These are phyloP conservation scores for Bergia sp. DNA, from an alignment of 92 coral and sea anemone species.

Conservation along the genomic window DNA sequence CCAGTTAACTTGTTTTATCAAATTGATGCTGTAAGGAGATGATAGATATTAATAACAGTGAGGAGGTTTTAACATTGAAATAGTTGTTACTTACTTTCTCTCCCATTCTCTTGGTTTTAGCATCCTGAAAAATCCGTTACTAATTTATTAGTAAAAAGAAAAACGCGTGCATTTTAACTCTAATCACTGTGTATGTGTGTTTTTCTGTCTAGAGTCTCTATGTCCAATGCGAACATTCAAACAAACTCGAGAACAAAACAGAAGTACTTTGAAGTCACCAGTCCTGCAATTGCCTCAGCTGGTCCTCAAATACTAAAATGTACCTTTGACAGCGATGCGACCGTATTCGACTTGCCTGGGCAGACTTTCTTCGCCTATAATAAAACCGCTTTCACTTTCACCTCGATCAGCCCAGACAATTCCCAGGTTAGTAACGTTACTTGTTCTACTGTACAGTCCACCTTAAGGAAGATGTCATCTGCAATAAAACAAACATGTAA, in stretches of 20 bases:
- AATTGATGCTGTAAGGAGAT: no score
- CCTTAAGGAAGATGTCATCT: no score
- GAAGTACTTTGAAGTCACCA: slow-evolving; percentile 34
- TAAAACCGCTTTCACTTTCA: slow-evolving; percentile 53
- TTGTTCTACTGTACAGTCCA: neutral
- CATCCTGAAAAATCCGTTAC: no score
- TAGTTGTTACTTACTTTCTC: no score
- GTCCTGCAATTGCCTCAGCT: neutral
- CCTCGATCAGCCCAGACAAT: slow-evolving; percentile 59
- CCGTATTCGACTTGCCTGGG: neutral
- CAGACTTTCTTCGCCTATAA: slow-evolving; percentile 69
- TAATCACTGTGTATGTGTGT: neutral
- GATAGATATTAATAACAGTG: no score
- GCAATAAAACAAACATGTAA: no score
- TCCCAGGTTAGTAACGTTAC: slow-evolving; percentile 30
- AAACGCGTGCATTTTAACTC: no score
- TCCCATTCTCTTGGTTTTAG: no score
- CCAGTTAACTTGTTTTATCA: no score
- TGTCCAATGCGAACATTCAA: slow-evolving; percentile 18
- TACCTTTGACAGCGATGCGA: slow-evolving; percentile 50
- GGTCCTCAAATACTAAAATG: slow-evolving; percentile 65
- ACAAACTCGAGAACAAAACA: neutral
- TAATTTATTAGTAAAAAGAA: no score
- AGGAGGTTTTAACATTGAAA: no score
- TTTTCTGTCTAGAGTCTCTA: neutral